These are phyloP conservation scores for Myotis daubentonii DNA, from an alignment of 2,797 vertebrate genomes.

Conservation along the genomic window DNA sequence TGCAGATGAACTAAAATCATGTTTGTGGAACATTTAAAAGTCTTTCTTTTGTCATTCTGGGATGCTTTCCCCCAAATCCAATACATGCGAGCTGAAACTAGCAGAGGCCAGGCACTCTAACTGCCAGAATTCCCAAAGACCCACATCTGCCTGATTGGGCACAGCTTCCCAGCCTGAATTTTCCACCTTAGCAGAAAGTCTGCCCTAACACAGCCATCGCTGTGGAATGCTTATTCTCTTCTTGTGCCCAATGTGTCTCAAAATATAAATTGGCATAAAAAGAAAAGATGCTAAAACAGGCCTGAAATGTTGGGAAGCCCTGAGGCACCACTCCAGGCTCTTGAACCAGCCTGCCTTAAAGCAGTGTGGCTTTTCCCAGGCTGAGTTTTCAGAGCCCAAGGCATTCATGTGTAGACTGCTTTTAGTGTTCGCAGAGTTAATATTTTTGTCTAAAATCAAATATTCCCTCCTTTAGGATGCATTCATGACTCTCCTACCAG, in stretches of 20 bases:
- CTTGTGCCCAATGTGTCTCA: neutral
- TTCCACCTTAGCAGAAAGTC: neutral
- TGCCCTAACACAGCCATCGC: neutral
- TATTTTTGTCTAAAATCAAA: neutral
- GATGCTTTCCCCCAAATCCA: neutral
- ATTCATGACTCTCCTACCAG: neutral
- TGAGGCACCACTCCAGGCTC: neutral
- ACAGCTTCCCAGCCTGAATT: neutral
- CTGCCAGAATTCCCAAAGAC: neutral
- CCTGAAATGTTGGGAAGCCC: neutral
- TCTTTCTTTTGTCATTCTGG: neutral
- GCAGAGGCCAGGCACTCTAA: neutral
- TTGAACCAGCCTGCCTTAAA: neutral
- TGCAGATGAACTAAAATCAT: neutral
- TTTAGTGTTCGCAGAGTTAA: neutral
- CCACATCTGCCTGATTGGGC: neutral
- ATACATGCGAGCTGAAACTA: neutral
- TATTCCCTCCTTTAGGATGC: neutral
- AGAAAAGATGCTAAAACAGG: constrained; percentile 16
- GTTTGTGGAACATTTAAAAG: neutral
- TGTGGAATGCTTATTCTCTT: neutral
- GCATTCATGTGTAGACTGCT: neutral
- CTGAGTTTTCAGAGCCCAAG: neutral
- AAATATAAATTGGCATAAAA: constrained; percentile 30
- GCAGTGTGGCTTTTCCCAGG: neutral